A percentile compares a stretch with the other conserved stretches of the same genome.
These are phyloP conservation scores for Microctonus hyperodae DNA, from an alignment of 2,888 invertebrate genomes.

Conservation along the genomic window DNA sequence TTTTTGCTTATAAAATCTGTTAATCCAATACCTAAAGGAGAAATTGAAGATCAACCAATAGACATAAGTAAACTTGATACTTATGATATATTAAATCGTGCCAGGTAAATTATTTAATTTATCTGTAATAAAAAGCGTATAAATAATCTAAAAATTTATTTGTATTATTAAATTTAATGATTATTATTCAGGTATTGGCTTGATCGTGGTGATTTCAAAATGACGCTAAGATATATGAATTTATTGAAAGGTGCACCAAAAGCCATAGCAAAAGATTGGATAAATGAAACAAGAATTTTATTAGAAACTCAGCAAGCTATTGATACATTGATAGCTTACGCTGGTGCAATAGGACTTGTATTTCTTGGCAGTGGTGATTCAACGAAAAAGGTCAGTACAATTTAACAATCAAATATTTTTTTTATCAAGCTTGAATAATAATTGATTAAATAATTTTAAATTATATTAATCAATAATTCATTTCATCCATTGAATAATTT, in stretches of 20 bases:
- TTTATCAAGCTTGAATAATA: no score
- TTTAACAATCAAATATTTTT: not conserved
- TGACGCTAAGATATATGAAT: constrained; percentile 86
- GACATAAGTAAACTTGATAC: constrained; percentile 81
- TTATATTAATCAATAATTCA: not conserved
- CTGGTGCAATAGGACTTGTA: constrained; percentile 76
- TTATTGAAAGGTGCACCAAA: constrained; percentile 89
- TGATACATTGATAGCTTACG: constrained; percentile 87
- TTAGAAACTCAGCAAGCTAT: constrained; percentile 92
- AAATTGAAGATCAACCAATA: constrained; percentile 75
- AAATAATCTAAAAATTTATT: no score
- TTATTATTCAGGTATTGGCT: constrained; percentile 76
- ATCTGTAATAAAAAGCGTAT: no score
- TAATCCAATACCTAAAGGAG: constrained; percentile 75
- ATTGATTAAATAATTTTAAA: no score
- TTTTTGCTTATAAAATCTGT: constrained; percentile 75
- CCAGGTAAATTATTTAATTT: constrained; percentile 69
- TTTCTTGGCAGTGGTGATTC: constrained; percentile 60
- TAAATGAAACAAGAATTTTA: constrained; percentile 80
- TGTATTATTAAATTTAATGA: not conserved
- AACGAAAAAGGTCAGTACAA: constrained; percentile 19
- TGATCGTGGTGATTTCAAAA: constrained; percentile 85
- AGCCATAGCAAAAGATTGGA: constrained; percentile 85
- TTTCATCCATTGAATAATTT: no score
- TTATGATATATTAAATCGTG: constrained; percentile 88